These are phyloP conservation scores for Samia ricini DNA, from an alignment of 1,140 invertebrate genomes.

Conservation along the genomic window DNA sequence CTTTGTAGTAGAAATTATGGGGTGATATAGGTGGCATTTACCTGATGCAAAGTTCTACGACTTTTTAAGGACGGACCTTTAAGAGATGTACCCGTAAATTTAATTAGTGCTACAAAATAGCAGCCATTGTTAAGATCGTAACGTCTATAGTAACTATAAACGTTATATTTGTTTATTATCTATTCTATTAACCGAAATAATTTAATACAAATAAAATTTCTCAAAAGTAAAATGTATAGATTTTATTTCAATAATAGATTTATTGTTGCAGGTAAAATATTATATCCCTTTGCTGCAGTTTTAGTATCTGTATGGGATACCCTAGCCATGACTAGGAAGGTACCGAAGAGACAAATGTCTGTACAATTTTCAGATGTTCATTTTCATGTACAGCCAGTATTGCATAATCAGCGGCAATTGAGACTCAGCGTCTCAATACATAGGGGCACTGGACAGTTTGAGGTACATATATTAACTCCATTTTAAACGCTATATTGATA, in stretches of 20 bases:
- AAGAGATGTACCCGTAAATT: too few relatives aligned
- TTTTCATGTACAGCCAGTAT: constrained; percentile 31
- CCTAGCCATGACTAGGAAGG: constrained; percentile 34
- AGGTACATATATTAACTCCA: too few relatives aligned
- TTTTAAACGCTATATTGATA: too few relatives aligned
- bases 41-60: too few relatives aligned
- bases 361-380: constrained; percentile 37
- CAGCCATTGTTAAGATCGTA: too few relatives aligned
- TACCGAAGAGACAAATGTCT: constrained; percentile 23
- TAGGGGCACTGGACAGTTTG: too few relatives aligned
- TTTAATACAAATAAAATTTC: background rate
- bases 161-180: background rate
- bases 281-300: constrained; percentile 40
- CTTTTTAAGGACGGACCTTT: too few relatives aligned
- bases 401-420: constrained; percentile 33
- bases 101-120: too few relatives aligned
- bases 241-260: background rate
- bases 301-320: constrained; percentile 51
- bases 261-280: constrained; percentile 32
- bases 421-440: constrained; percentile 18
- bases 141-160: background rate
- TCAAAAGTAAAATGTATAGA: background rate
- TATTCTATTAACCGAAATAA: background rate
- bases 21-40: too few relatives aligned
- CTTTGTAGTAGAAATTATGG: too few relatives aligned